Evolutionary conservation across 2,797 vertebrate genomes (phyloP), one percentile per base, ranked within the genome.

Genomic region (Staurois parvus): DNA sequence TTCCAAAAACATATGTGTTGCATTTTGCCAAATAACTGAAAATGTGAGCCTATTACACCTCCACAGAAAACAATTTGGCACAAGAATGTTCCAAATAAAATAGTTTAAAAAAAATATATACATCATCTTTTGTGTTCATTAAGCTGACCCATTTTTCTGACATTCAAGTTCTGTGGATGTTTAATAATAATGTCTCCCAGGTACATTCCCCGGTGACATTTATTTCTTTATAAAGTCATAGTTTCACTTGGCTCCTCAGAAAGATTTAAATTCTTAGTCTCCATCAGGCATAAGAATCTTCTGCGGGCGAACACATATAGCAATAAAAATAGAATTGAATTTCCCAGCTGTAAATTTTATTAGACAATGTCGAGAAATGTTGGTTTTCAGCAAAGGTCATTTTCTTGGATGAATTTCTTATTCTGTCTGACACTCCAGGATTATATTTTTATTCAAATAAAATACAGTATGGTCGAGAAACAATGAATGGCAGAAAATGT

Each of bases 401-500:
- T 89, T 90, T 91, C 87, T 90, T 90, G 91, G 88, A 88, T 89
- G 91, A 93, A 92, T 91, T 92, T 92, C 92, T 88, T 88, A 86
- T 88, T 84, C 32, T 56, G 81, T 90, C 88, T 89, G 89, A 87
- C 92, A 66, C 64, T 45, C 42, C 28, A 68, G 42, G 66, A 17
- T 79, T 68, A 48, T 68, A 79, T 68, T 45, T 26, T 78, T 48
- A 64, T 78, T 68, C 87, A 52, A 88, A 88, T 76, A 91, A 88
- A 88, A 89, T 91, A 89, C 87, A 87, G 90, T 91, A 91, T 89
- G 91, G 91, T 89, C 89, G 26, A 85, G 66, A 85, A 90, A 88
- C 88, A 91, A 89, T 91, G 84, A 91, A 93, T 92, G 92, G 95
- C 93, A 96, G 95, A 95, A 32, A 69, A 79, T 48, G 40, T 79